Conservation (phyloP, 2,797 vertebrate genomes). For the Rhincodon typus region DNA sequence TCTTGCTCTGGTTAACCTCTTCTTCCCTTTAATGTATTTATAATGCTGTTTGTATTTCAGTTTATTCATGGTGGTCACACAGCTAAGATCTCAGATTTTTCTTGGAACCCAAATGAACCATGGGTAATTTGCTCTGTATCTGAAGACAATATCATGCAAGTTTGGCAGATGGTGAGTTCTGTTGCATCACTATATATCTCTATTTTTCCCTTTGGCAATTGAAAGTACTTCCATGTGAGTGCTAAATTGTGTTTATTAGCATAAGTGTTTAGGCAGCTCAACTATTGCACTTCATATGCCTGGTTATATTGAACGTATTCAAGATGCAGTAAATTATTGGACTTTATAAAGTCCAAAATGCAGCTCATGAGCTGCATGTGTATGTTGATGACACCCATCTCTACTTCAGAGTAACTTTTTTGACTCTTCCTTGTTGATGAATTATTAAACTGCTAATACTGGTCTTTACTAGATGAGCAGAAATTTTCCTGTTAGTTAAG, state of each 20-base stretch:
- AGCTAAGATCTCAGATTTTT: conserved; percentile 91
- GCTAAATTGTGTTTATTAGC: too few relatives aligned
- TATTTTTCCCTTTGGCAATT: background rate
- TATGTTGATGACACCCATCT: background rate
- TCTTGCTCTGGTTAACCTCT: too few relatives aligned
- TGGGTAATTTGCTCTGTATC: conserved; percentile 96
- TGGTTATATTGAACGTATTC: background rate
- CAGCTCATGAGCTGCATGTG: background rate
- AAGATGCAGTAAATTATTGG: background rate
- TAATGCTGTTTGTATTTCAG: conserved; percentile 49
- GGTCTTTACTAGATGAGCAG: background rate
- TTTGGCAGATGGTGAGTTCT: conserved; percentile 85
- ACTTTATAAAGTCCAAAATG: background rate
- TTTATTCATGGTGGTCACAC: conserved; percentile 92
- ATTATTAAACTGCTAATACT: too few relatives aligned
- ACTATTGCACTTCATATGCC: background rate
- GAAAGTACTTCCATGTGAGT: background rate
- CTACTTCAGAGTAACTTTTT: background rate
- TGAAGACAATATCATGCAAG: conserved; percentile 96
- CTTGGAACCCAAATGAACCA: conserved; percentile 92
- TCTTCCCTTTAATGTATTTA: too few relatives aligned
- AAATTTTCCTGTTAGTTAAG: background rate
- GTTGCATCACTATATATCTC: background rate
- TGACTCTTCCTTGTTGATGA: background rate
- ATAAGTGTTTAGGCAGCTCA: background rate